Conservation (phyloP, 1,140 invertebrate species). For the Centruroides sculpturatus region DNA sequence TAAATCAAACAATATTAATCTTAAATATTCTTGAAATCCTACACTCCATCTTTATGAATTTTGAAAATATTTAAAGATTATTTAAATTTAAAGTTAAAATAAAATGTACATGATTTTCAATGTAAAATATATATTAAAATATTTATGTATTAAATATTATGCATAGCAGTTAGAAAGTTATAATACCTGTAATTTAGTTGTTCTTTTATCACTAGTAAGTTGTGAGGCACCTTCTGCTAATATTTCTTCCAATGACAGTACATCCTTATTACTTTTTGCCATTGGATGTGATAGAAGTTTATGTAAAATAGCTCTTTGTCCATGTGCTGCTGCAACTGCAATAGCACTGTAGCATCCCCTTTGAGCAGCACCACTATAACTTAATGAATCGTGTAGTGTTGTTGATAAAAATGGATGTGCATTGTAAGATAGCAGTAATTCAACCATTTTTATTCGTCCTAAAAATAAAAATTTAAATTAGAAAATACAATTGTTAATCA, state of each 20-base stretch:
- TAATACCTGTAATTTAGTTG: slow-evolving; percentile 21
- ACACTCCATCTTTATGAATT: too few species aligned
- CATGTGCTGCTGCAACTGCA: slow-evolving; percentile 71
- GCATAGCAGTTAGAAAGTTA: neutral
- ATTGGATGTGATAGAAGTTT: slow-evolving; percentile 62
- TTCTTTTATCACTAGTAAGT: slow-evolving; percentile 23
- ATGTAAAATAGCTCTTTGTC: slow-evolving; percentile 56
- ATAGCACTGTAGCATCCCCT: slow-evolving; percentile 62
- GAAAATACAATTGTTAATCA: too few species aligned
- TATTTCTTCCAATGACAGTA: slow-evolving; percentile 76
- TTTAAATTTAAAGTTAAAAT: too few species aligned
- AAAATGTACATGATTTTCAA: too few species aligned
- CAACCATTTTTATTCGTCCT: slow-evolving; percentile 60
- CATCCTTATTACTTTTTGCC: slow-evolving; percentile 44
- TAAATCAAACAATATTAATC: too few species aligned
- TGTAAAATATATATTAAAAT: too few species aligned
- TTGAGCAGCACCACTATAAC: slow-evolving; percentile 68
- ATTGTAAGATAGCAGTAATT: slow-evolving; percentile 58
- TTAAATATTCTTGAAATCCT: too few species aligned
- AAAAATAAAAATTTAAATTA: neutral
- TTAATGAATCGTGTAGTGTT: slow-evolving; percentile 60
- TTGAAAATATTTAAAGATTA: too few species aligned
- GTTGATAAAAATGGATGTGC: slow-evolving; percentile 76
- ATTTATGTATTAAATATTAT: too few species aligned
- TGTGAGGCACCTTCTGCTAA: slow-evolving; percentile 55